These are phyloP conservation scores for Henricia sp. DNA, from an alignment of 53 echinoderm and acorn worm species.

Conservation along the genomic window DNA sequence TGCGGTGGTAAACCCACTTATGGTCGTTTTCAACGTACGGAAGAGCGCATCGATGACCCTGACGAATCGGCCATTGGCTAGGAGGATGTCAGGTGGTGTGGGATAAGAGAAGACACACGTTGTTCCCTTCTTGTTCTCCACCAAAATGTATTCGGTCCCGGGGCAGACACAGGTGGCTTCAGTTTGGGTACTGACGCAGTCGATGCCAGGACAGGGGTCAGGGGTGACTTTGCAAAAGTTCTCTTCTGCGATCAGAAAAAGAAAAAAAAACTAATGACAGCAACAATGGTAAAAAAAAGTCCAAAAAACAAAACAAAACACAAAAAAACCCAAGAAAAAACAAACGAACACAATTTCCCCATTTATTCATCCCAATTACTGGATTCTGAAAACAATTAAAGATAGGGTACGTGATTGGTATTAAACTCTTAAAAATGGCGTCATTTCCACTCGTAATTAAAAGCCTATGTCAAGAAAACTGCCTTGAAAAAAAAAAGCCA, in stretches of 20 bases:
- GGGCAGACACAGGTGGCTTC: constrained; percentile 17
- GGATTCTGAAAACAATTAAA: too few species aligned
- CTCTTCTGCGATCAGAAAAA: background rate
- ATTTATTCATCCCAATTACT: too few species aligned
- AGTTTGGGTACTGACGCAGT: constrained; percentile 16
- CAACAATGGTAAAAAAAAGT: background rate
- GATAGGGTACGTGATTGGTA: too few species aligned
- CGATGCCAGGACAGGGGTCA: constrained; percentile 12
- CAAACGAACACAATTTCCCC: too few species aligned
- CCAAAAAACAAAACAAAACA: background rate
- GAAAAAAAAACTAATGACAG: background rate
- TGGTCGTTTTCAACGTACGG: background rate
- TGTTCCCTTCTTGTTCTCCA: constrained; percentile 1
- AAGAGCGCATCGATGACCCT: background rate
- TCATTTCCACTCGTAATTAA: too few species aligned
- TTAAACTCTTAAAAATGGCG: too few species aligned
- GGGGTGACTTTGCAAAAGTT: constrained; percentile 15
- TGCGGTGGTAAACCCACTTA: background rate
- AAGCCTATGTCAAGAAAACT: too few species aligned
- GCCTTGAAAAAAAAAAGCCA: too few species aligned
- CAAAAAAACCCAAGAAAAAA: background rate
- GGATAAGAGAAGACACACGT: constrained; percentile 17
- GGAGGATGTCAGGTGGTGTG: background rate
- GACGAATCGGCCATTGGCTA: constrained; percentile 7
- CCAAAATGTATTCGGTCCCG: background rate